Base-by-base conservation (phyloP, 37 sponge, comb jelly and placozoan genomes). In the Aplysina aerophoba region DNA sequence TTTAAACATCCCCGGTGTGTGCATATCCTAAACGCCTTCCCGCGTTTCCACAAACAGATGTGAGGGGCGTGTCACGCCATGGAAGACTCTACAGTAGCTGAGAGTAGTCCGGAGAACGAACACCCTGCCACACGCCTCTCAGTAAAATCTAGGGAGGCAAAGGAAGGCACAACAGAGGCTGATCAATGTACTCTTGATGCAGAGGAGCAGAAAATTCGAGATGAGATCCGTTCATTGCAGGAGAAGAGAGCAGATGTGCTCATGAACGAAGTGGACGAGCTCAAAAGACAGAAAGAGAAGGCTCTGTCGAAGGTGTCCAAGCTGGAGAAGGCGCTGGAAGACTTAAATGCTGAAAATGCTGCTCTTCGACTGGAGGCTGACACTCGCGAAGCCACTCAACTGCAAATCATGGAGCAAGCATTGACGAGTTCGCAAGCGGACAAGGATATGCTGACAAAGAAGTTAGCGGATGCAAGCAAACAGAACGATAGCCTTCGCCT, bases 211-310 rank as follows among this genome's bases (percentile, higher is more conserved):
- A 82, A 59, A 68, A 88, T 92, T 87, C 61, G 92, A n/a, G 86
- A 88, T 22, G 59, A 92, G 63, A 92, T 92, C 37, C 31, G 72
- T 56, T 57, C n/a, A 36, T 37, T 92, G 83, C 92, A 92, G 61
- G 92, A 92, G 74, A 69, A 81, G 54, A 57, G 89, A 60, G 86
- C 86, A 0, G 83, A 88, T 38, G 92, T 83, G 27, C 87, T 92
- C 86, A 87, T 81, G 83, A 72, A 60, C 4, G 89, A 92, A 50
- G 56, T 92, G 2, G 56, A 71, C 11, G 89, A 92, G 8, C 73
- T 92, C 44, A 88, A 92, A 60, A 73, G 58, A n/a, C 88, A 92
- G 79, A 81, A 84, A 55, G 92, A 92, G 31, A 36, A 82, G 30
- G 88, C 89, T 59, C 0, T 88, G 24, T 59, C 64, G 17, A 85